These are phyloP conservation scores for Phocoena sinus DNA, from an alignment of 2,113 vertebrate genomes.

Conservation along the genomic window DNA sequence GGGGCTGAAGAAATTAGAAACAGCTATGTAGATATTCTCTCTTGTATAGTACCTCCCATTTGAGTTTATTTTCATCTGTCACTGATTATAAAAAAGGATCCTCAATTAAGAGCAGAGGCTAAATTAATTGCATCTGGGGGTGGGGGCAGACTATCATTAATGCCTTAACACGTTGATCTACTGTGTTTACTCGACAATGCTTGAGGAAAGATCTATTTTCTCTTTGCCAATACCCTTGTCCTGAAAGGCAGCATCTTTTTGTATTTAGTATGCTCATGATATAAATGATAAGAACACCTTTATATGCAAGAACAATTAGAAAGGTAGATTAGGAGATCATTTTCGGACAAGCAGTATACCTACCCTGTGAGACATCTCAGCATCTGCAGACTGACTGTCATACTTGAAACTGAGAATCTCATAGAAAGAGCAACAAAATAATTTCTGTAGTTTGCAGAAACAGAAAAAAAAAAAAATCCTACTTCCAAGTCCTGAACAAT, in stretches of 20 bases:
- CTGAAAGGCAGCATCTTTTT: neutral
- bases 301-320: neutral
- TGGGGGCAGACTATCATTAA: conserved; percentile 51
- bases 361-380: neutral
- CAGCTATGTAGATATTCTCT: conserved; percentile 43
- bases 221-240: conserved; percentile 13
- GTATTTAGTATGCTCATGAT: neutral
- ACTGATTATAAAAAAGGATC: conserved; percentile 56
- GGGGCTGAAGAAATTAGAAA: conserved; percentile 19
- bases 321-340: neutral
- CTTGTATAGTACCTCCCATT: conserved; percentile 51
- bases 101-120: conserved; percentile 67
- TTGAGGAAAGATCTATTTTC: neutral
- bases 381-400: neutral
- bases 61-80: conserved; percentile 64
- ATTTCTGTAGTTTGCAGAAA: neutral
- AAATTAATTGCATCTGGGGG: conserved; percentile 59
- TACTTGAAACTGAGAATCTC: neutral
- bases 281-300: neutral
- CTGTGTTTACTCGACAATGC: neutral
- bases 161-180: neutral
- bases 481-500: neutral
- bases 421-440: neutral
- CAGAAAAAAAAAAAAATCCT: neutral
- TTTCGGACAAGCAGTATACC: neutral